Evolutionary conservation across 2,113 vertebrate species (phyloP), one percentile per base, ranked within the genome.

Genomic region (Colossoma macropomum): DNA sequence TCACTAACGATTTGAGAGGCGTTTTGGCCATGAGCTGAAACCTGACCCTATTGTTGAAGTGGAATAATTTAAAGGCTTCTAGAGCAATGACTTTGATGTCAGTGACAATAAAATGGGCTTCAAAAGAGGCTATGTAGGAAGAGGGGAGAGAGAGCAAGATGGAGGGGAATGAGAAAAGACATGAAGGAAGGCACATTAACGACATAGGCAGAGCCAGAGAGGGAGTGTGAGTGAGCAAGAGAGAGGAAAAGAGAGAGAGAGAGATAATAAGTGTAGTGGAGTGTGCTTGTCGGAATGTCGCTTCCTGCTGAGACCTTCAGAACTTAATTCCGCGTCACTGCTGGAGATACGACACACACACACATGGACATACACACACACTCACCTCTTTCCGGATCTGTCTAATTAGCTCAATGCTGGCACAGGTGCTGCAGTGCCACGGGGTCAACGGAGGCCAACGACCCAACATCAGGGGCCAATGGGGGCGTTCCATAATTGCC

Each of bases 341-440:
- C 89, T 84, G 90, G 90, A 89, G 88, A 87, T 73, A 73, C 79
- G 62, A 75, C 48, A 74, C 70, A 52, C 12, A 38, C 21, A 45
- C 76, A 79, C 38, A 72, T 73, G 70, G 59, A 84, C 68, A n/a
- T n/a, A n/a, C n/a, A n/a, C 59, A 72, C 82, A 75, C 70, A 76
- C 34, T 74, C 45, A 85, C 38, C 85, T 68, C 12, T 66, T 76
- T 79, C 71, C 62, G 80, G 84, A 82, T 89, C 80, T 81, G 66
- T 65, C 89, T 93, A 94, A 93, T 93, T 92, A 90, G 89, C 90
- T 75, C 91, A 91, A 93, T 90, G 86, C 90, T 92, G 91, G 87
- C 89, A 90, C 91, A 87, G 89, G 90, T 87, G 89, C 91, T 90
- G 73, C 63, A 59, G 41, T 75, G 77, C 28, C 62, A 54, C 27